A percentile compares a stretch with the other conserved stretches of the same genome.
Conservation (phyloP, 30 jellyfish, hydroid and myxozoan species). For the Turritopsis rubra region DNA sequence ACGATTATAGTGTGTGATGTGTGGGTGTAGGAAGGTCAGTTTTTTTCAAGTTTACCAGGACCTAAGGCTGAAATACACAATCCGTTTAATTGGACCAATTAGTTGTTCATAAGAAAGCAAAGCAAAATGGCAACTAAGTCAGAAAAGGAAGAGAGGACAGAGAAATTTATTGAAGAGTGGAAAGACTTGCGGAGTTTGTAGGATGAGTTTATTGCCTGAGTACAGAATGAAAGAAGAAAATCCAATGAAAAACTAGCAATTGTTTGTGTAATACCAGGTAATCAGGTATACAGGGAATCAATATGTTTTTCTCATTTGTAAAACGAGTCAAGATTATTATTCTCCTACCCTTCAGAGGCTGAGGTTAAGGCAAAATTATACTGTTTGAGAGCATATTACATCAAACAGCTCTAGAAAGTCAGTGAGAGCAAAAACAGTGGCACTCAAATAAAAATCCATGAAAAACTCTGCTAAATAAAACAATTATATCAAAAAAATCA, state of each 20-base stretch:
- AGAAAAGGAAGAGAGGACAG: no score
- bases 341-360: no score
- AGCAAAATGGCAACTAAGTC: no score
- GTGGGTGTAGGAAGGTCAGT: no score
- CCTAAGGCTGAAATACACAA: no score
- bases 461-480: background rate
- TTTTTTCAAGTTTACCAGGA: no score
- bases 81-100: no score
- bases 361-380: background rate
- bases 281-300: no score
- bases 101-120: no score
- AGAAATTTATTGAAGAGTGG: background rate
- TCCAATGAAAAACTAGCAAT: background rate
- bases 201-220: background rate
- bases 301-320: no score
- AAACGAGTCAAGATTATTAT: no score
- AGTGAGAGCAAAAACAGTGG: background rate
- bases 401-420: background rate
- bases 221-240: background rate
- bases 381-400: background rate
- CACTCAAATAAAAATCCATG: background rate
- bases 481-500: conserved; percentile 1
- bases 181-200: background rate
- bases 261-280: conserved; percentile 1
- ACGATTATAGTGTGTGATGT: no score